Evolutionary conservation across 2,113 vertebrate genomes (phyloP), one percentile per base, ranked within the genome.

Genomic region (Pollimyrus isidori): DNA sequence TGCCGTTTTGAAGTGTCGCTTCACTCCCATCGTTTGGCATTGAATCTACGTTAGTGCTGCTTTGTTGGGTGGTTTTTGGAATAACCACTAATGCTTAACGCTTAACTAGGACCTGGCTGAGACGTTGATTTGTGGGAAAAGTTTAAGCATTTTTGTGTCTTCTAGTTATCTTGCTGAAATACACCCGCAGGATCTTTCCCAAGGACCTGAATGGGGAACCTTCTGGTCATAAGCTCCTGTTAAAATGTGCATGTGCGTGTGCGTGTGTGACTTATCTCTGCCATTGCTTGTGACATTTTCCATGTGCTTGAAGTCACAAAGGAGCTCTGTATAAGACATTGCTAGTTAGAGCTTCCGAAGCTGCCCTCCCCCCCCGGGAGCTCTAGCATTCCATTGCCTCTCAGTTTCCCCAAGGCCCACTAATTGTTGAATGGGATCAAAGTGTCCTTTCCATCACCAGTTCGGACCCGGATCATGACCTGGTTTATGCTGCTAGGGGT

Each of bases 381-480:
- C 48, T 4, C 56, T 17, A 13, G 39, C 88, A 89, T 85, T 89
- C 88, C 88, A 9, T 35, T 15, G 35, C 13, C 15, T 46, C 56
- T 87, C 87, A 19, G 21, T n/a, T 46, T 19, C 88, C 88, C 88
- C 48, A 48, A 50, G 88, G 76, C 50, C 76, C 35, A n/a, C 26
- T 53, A n/a, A 23, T n/a, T 89, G 39, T n/a, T 89, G 39, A 65
- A 62, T 58, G 53, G 76, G 50, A 84, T 80, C 21, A 35, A 85
- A 62, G 87, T 39, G 19, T 46, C 87, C 50, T 30, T 49, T 23
- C 46, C 19, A 88, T 58, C 42, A 30, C 35, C 50, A 13, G 39
- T 80, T 85, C 42, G 30, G 5, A 58, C n/a, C 52, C 52, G 30
- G 80, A 80, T 84, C 50, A 19, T 21, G 11, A 89, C 73, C 88